Conservation (phyloP, 1,140 invertebrate species). For the Hycleus cichorii region DNA sequence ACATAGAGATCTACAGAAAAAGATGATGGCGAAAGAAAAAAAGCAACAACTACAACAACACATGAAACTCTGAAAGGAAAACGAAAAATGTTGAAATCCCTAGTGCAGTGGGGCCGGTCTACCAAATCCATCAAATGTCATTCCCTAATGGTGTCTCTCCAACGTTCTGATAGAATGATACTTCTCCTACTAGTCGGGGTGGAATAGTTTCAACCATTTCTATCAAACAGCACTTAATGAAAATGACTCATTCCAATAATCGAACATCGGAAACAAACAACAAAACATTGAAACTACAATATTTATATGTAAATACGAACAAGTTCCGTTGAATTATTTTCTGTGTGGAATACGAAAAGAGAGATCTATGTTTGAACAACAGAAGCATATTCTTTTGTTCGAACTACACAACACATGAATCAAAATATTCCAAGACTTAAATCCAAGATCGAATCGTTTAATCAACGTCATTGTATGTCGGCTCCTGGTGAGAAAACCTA, state of each 20-base stretch:
- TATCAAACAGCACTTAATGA: neutral
- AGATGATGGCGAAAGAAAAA: conserved; percentile 17
- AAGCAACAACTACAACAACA: conserved; percentile 1
- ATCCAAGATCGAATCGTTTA: conserved; percentile 37
- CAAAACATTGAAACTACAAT: no score
- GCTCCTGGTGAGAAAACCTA: conserved; percentile 34
- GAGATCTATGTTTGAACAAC: conserved; percentile 9
- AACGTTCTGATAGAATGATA: conserved; percentile 23
- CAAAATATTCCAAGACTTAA: conserved; percentile 32
- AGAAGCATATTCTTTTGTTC: conserved; percentile 29
- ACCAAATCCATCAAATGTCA: conserved; percentile 34
- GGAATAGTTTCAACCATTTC: conserved; percentile 16
- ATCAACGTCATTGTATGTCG: conserved; percentile 38
- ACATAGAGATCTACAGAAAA: neutral
- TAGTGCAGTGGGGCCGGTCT: conserved; percentile 22
- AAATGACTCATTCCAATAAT: conserved; percentile 1
- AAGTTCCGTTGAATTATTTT: neutral
- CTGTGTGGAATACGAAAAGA: neutral
- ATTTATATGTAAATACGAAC: neutral
- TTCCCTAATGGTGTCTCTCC: conserved; percentile 28
- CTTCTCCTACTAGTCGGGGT: neutral
- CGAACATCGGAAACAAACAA: neutral
- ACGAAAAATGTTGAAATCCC: conserved; percentile 32
- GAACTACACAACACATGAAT: conserved; percentile 28
- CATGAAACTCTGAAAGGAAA: conserved; percentile 23